phyloP scores from a whole-genome alignment of 1,140 invertebrate genomes.

The Tachypleus tridentatus region DNA sequence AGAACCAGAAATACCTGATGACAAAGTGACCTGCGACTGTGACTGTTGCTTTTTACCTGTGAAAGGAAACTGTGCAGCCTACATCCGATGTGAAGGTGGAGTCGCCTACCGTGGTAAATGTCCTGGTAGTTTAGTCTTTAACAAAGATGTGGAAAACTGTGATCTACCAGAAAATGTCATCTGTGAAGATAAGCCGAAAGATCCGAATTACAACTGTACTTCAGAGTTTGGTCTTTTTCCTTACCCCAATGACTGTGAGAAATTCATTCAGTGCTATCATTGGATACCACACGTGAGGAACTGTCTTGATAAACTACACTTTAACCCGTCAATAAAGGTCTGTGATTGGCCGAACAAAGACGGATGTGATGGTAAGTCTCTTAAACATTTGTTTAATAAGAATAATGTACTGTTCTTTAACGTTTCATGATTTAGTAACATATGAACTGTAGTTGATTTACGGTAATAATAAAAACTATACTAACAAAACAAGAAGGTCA shows the following conservation, averaged over 20 bases:
- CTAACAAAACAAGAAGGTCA: too few species aligned
- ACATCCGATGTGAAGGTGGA: too few species aligned
- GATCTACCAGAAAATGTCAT: too few species aligned
- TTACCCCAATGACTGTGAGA: conserved; percentile 11
- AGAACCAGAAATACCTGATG: neutral
- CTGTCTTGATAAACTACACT: conserved; percentile 41
- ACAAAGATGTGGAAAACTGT: too few species aligned
- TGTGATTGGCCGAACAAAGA: conserved; percentile 39
- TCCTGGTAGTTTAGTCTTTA: too few species aligned
- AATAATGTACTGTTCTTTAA: too few species aligned
- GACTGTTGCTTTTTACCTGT: conserved; percentile 1
- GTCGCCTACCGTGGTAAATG: too few species aligned
- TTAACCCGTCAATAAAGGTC: conserved; percentile 37
- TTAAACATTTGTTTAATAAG: too few species aligned
- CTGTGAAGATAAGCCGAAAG: neutral
- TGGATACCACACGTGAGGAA: neutral
- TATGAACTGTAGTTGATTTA: too few species aligned
- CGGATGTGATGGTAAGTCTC: conserved; percentile 9
- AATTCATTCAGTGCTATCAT: too few species aligned
- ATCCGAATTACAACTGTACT: conserved; percentile 5
- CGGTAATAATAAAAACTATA: too few species aligned
- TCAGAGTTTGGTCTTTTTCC: conserved; percentile 16
- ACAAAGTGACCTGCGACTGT: conserved; percentile 1
- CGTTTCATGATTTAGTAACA: too few species aligned
- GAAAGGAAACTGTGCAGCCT: neutral